Base-by-base conservation (phyloP, 2,113 vertebrate species). In the Polypterus bichir region DNA sequence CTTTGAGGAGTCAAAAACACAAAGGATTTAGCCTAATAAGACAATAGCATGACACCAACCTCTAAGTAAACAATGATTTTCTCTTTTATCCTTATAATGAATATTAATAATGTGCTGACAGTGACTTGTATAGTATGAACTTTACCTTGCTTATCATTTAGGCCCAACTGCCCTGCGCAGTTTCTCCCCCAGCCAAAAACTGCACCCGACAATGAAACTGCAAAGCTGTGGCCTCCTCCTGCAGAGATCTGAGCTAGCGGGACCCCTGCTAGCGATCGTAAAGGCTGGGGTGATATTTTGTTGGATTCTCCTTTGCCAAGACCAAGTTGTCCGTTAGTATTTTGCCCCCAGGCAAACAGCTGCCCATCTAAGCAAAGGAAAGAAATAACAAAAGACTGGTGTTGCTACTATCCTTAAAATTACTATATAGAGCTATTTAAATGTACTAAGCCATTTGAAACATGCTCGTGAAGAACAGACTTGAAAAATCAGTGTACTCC, bases 121-220 rank as follows among this genome's bases (percentile, higher is more conserved):
- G 27, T 27, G 27, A 27, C 27, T 27, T 27, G 27, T 27, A 27
- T 27, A 2, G 27, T 27, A 27, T 27, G 27, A 27, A 27, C 11
- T 65, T 73, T 74, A 93, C 91, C 86, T 77, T 87, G 62, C 0
- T 78, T 86, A 65, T 97, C 89, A 75, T 89, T 89, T 0, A 95
- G 83, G 56, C 95, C 95, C 64, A 98, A 88, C 62, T 98, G 94
- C 45, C 95, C 95, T 9, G 73, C 86, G 64, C 73, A 59, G 59
- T 97, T 98, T 73, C 83, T 92, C 62, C 94, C 94, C 95, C 95
- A 98, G 3, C 88, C 90, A 49, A 89, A 97, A 9, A 94, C 81
- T 1, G 89, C 89, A 63, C 95, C 92, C 0, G 91, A 92, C 64
- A 92, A 75, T 3, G 94, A 94, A 61, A 97, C 79, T 0, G 76